phyloP scores from a whole-genome alignment of 1,140 invertebrate species.

The Drosophila micromelanica region DNA sequence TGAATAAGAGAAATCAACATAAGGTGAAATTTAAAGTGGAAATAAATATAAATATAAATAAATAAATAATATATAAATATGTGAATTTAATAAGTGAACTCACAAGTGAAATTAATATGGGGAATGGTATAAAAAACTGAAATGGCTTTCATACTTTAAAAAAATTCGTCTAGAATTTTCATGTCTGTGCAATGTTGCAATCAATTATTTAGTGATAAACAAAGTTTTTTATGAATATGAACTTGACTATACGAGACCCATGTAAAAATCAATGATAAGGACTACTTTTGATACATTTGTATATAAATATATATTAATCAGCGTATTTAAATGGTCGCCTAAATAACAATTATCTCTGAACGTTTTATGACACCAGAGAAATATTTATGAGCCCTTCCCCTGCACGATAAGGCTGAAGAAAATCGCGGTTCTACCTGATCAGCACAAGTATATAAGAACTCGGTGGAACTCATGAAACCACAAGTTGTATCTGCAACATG shows the following conservation, averaged over 20 bases:
- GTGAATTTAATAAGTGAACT: too few species aligned
- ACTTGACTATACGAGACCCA: background rate
- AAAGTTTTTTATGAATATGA: background rate
- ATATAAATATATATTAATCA: background rate
- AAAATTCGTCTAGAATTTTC: too few species aligned
- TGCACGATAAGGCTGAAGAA: background rate
- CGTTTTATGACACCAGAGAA: constrained; percentile 15
- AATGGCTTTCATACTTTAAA: too few species aligned
- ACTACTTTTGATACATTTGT: background rate
- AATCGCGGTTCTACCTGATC: background rate
- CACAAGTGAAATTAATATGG: too few species aligned
- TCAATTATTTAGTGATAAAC: constrained; percentile 4
- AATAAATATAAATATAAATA: too few species aligned
- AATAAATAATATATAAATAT: too few species aligned
- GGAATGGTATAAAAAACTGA: too few species aligned
- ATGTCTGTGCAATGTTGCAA: background rate
- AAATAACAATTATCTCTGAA: constrained; percentile 19
- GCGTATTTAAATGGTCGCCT: background rate
- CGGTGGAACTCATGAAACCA: background rate
- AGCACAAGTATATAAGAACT: constrained; percentile 27
- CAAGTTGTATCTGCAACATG: constrained; percentile 27
- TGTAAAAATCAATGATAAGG: constrained; percentile 8
- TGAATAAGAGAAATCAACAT: too few species aligned
- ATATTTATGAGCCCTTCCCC: constrained; percentile 20
- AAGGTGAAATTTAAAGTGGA: too few species aligned